Evolutionary conservation across 2,113 vertebrate species (phyloP), one percentile per base, ranked within the genome.

Genomic region (Cyphomyrus discorhynchus): DNA sequence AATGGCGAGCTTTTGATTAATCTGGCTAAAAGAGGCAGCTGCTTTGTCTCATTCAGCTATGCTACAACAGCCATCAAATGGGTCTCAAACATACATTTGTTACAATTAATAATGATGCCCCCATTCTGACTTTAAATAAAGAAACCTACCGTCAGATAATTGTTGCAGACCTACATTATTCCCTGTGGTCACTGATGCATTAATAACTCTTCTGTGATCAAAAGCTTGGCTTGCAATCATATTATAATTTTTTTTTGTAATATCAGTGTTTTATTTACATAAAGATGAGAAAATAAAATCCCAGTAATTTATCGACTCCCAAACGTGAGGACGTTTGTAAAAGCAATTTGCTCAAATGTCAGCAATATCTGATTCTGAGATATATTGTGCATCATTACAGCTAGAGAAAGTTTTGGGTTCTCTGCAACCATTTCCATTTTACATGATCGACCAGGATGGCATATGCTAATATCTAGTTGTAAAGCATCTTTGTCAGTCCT

Each of bases 151-250:
- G 9, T 49, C 82, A 49, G 82, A 42, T 19, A 80, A 80, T 80
- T 80, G 39, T 42, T 42, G 5, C 35, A 80, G 35, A 42, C 74
- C 35, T 80, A 80, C 15, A 80, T 80, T 80, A 35, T 42, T 35
- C 74, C 11, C 21, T 46, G 42, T 49, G 21, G 82, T n/a, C 49
- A 85, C 82, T n/a, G 2, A 85, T 85, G 82, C 45, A 85, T 45
- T 47, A 85, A 85, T 85, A 85, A 85, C 42, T 85, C 45, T 42
- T 85, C 15, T 85, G 42, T 85, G 82, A 85, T 85, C 82, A 85
- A 85, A 85, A 49, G 82, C 21, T 85, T 24, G 42, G 9, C 82
- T 27, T n/a, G 82, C 8, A 21, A 24, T 45, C 82, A 45, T 47
- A 77, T 39, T 39, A 77, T 77, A 49, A 46, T 84, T 84, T 9